These are phyloP conservation scores for Halcyon smyrnensis DNA, from an alignment of 2,797 vertebrate species.

Conservation along the genomic window DNA sequence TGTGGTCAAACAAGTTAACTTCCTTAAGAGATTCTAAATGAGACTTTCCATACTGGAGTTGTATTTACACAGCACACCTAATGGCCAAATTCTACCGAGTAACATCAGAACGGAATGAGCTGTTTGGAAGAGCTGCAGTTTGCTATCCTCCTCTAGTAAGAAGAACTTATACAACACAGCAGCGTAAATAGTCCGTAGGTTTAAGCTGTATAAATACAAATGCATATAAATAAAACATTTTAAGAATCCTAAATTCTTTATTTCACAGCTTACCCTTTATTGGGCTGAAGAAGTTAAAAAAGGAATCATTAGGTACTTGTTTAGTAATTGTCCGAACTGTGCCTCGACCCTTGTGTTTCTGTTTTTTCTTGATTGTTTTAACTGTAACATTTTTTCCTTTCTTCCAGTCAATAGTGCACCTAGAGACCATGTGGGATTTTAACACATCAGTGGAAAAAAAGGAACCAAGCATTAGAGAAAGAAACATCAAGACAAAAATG, in stretches of 20 bases:
- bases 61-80: not conserved
- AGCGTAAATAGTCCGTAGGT: not conserved
- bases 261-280: constrained; percentile 86
- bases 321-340: constrained; percentile 94
- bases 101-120: not conserved
- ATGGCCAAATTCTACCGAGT: not conserved
- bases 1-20: constrained; percentile 30
- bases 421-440: constrained; percentile 22
- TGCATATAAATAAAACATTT: not conserved
- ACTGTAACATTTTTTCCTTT: constrained; percentile 96
- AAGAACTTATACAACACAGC: not conserved
- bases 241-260: not conserved
- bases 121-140: not conserved
- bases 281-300: constrained; percentile 98
- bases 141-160: not conserved
- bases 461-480: not conserved
- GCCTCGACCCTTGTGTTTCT: constrained; percentile 98
- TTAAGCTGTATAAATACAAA: not conserved
- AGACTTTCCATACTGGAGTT: not conserved
- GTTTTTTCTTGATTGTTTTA: constrained; percentile 96
- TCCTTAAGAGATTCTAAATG: not conserved
- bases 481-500: not conserved
- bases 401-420: constrained; percentile 96
- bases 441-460: not conserved
- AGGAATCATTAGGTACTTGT: constrained; percentile 94